Evolutionary conservation across 2,797 vertebrate species (phyloP), one percentile per base, ranked within the genome.

Genomic region (Okamejei kenojei): DNA sequence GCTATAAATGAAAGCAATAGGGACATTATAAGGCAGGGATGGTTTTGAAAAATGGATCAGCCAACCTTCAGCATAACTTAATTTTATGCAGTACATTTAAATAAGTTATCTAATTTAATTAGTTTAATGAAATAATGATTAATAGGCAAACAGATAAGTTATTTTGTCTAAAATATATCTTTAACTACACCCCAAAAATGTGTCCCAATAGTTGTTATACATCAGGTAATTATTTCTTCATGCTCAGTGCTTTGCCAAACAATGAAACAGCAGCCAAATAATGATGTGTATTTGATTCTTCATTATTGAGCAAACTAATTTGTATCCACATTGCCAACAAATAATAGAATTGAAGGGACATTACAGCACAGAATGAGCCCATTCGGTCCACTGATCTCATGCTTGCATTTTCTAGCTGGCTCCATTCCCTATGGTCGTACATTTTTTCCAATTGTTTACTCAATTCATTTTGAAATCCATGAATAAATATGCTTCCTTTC

Each of bases 171-270:
- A 45, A 92, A 92, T 54, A 92, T 73, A 92, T 76, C 73, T 38
- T 92, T 76, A 76, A 92, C 35, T 15, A 58, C 90, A 54, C 11
- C 35, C 74, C 23, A 58, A 88, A 76, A 92, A 76, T n/a, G 71
- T 76, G 21, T 45, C 90, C 71, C 90, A 73, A 54, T 76, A 92
- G 73, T 58, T 54, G 38, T 76, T 76, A 74, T 92, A 29, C 90
- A 76, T 71, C 38, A 92, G 38, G 45, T 92, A 92, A 92, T 92
- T 92, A 92, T 92, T 76, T 76, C 45, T 73, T 76, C 90, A 54
- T 92, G 90, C 90, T 92, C 90, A 74, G 23, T 54, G 90, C 90
- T 29, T 92, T 92, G 90, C 90, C 90, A 92, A 92, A 92, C 71
- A 76, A 92, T 45, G 26, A 23, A 92, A n/a, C 71, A 74, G 90